Percentiles rank a stretch among this genome's conserved stretches.
phyloP scores from a whole-genome alignment of 2,888 invertebrate species.

The Galerucella pusilla region DNA sequence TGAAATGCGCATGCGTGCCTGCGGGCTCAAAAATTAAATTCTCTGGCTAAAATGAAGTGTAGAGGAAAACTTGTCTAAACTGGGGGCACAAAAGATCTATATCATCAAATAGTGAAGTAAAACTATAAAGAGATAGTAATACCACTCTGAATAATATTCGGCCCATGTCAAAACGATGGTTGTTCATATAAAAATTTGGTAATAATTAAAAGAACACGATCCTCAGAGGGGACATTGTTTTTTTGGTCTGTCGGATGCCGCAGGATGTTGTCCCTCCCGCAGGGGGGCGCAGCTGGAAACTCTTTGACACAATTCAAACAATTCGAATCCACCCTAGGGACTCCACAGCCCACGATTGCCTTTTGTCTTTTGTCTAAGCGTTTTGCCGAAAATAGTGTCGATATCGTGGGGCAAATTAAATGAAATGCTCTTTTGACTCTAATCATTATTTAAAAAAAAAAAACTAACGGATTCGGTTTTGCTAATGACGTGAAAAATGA shows the following conservation, averaged over 20 bases:
- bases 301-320: conserved; percentile 58
- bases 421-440: conserved; percentile 12
- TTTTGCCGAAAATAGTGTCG: conserved; percentile 48
- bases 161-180: conserved; percentile 4
- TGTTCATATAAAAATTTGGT: conserved; percentile 28
- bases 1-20: too few species aligned
- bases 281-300: conserved; percentile 61
- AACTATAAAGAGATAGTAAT: background rate
- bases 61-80: too few species aligned
- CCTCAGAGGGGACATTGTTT: conserved; percentile 58
- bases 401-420: conserved; percentile 28
- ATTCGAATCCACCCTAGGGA: conserved; percentile 56
- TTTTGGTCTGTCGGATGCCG: conserved; percentile 57
- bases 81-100: background rate
- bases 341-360: conserved; percentile 52
- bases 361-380: conserved; percentile 48
- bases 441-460: background rate
- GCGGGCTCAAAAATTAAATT: too few species aligned
- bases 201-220: conserved; percentile 58
- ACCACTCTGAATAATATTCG: conserved; percentile 4
- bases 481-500: background rate
- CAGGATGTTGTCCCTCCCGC: conserved; percentile 56
- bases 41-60: too few species aligned
- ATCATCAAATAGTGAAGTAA: background rate
- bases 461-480: background rate